phyloP scores from a whole-genome alignment of 2,888 invertebrate genomes.

The Pollenia angustigena region DNA sequence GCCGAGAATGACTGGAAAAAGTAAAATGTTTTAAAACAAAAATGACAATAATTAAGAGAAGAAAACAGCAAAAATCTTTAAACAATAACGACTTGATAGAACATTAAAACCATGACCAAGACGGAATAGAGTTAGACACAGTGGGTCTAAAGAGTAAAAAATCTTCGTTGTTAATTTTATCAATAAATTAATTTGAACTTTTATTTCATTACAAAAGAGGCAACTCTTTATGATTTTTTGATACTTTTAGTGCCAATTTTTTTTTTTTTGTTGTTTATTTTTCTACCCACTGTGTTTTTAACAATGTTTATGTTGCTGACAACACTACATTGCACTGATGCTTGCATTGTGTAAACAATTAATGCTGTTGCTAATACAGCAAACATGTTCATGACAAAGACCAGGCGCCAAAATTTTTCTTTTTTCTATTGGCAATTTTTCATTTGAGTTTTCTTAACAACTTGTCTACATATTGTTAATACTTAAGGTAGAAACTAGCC shows the following conservation, averaged over 20 bases:
- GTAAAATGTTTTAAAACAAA: constrained; percentile 30
- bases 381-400: constrained; percentile 8
- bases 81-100: constrained; percentile 32
- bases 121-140: neutral
- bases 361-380: constrained; percentile 9
- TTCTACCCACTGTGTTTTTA: constrained; percentile 10
- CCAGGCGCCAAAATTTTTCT: constrained; percentile 39
- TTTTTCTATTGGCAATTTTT: constrained; percentile 5
- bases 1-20: constrained; percentile 1
- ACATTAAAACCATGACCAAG: constrained; percentile 31
- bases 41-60: constrained; percentile 30
- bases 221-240: no score
- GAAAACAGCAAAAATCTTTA: constrained; percentile 6
- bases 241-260: no score
- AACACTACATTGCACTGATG: constrained; percentile 22
- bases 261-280: no score
- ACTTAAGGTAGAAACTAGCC: neutral
- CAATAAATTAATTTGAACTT: no score
- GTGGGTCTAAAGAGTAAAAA: no score
- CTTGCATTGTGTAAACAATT: constrained; percentile 23
- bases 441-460: neutral
- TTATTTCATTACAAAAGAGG: neutral
- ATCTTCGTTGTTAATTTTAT: no score
- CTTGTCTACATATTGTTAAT: neutral
- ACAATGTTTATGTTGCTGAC: constrained; percentile 1